Conservation (phyloP, 2,888 invertebrate species). For the Callyntrura guangdongensis region DNA sequence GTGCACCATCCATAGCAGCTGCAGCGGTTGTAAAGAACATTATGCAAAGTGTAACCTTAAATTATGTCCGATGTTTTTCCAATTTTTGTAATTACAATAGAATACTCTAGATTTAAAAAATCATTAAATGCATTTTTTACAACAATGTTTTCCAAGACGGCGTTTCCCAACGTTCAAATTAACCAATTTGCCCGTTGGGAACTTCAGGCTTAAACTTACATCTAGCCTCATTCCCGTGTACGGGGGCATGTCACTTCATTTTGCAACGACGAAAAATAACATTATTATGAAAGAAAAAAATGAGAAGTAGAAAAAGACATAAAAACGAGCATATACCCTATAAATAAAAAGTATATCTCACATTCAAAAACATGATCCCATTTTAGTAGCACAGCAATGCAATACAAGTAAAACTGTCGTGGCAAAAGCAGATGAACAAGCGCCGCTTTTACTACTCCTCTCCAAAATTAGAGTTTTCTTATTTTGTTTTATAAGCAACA, state of each 20-base stretch:
- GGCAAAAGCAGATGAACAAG: constrained; percentile 11
- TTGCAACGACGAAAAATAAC: neutral
- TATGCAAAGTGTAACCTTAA: too few relatives aligned
- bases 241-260: constrained; percentile 23
- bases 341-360: neutral
- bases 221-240: constrained; percentile 26
- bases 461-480: neutral
- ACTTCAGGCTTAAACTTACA: neutral
- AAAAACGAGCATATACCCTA: neutral
- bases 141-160: too few relatives aligned
- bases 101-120: too few relatives aligned
- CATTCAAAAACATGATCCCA: neutral
- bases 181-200: too few relatives aligned
- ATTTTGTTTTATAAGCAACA: too few relatives aligned
- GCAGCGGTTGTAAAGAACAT: too few relatives aligned
- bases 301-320: constrained; percentile 11
- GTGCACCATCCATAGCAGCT: too few relatives aligned
- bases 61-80: too few relatives aligned
- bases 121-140: too few relatives aligned
- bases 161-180: too few relatives aligned
- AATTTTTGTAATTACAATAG: too few relatives aligned
- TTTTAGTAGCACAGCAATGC: neutral
- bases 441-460: constrained; percentile 21
- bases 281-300: neutral
- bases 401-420: neutral